A percentile compares a stretch with the other conserved stretches of the same genome.
phyloP scores from a whole-genome alignment of 92 coral and sea anemone genomes.

The Palythoa grandis region DNA sequence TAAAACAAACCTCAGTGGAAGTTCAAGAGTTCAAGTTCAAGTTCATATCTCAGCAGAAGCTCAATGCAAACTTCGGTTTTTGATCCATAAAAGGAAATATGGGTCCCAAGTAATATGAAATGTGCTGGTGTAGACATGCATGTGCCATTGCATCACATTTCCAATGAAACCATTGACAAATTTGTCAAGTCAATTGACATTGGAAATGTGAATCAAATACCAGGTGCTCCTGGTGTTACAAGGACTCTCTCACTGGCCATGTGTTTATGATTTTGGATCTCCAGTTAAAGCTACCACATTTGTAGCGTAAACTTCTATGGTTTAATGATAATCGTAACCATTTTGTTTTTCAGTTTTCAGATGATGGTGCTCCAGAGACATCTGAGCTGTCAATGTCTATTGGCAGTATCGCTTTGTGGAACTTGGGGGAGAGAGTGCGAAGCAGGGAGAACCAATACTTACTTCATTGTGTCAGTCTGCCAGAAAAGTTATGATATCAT shows the following conservation, averaged over 20 bases:
- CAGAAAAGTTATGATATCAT: conserved; percentile 38
- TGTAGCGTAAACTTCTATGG: too few relatives aligned
- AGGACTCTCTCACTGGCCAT: background rate
- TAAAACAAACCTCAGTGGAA: too few relatives aligned
- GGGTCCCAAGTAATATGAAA: conserved; percentile 8
- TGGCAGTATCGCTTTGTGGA: conserved; percentile 41
- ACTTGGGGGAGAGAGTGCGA: conserved; percentile 41
- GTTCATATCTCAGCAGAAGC: too few relatives aligned
- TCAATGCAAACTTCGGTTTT: conserved; percentile 15
- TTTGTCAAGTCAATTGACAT: conserved; percentile 5
- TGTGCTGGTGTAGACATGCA: conserved; percentile 13
- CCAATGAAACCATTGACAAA: conserved; percentile 11
- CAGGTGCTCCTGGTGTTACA: conserved; percentile 1
- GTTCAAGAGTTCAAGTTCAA: too few relatives aligned
- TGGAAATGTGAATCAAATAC: conserved; percentile 9
- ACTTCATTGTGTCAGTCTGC: conserved; percentile 33
- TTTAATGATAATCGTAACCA: too few relatives aligned
- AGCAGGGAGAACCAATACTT: conserved; percentile 47
- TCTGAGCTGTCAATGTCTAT: conserved; percentile 37
- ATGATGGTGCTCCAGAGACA: conserved; percentile 51
- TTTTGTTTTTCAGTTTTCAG: conserved; percentile 28
- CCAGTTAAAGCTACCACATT: too few relatives aligned
- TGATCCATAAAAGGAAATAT: conserved; percentile 14
- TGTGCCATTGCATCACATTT: conserved; percentile 9
- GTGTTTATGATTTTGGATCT: too few relatives aligned